Evolutionary conservation across 30 jellyfish, hydroid and myxozoan genomes (phyloP), one percentile per base, ranked within the genome.

Genomic region (Aurelia aurita complex sp. Pacific): DNA sequence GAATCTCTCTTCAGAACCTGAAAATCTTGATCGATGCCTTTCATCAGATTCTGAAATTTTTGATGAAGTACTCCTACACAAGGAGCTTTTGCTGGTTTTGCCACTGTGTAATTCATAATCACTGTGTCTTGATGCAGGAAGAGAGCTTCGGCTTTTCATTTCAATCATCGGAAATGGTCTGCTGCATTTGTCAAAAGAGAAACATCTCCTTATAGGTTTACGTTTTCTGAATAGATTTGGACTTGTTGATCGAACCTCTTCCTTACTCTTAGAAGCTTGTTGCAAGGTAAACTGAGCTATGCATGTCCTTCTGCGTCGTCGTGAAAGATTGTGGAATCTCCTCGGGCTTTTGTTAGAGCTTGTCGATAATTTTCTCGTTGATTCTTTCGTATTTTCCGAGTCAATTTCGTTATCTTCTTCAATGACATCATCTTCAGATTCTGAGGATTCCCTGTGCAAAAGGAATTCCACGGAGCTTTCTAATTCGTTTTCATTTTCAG

Each of bases 391-490:
- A 19, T 66, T 72, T 76, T 75, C 61, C 10, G 73, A 4, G 67
- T 77, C 85, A 6, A 40, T 80, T 34, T 60, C 88, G 42, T 72
- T 76, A 53, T 78, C 84, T 64, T 80, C 97, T 35, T 64, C 89
- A 69, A 65, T 76, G 14, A 67, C 96, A 61, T 59, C 94, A 57
- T 74, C 53, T 61, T 81, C 95, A 32, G 94, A 77, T 29, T 78
- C 96, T 33, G 93, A 82, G 17, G 97, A 80, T 35, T 36, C 29
- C 0, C 89, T 76, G 8, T 33, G 77, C 62, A 79, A 79, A 69
- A 79, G 83, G 59, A 90, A 95, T 63, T 95, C 99, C 1, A 95
- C 97, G 2, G 99, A 95, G 77, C 99, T 95, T 69, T 90, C 99
- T 64, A 89, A 54, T 4, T 85, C 92, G 29, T 75, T 89, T 43